Percentiles rank a stretch among this genome's conserved stretches.
phyloP scores from a whole-genome alignment of 2,888 invertebrate genomes.

The Chymomyza fuscimana region DNA sequence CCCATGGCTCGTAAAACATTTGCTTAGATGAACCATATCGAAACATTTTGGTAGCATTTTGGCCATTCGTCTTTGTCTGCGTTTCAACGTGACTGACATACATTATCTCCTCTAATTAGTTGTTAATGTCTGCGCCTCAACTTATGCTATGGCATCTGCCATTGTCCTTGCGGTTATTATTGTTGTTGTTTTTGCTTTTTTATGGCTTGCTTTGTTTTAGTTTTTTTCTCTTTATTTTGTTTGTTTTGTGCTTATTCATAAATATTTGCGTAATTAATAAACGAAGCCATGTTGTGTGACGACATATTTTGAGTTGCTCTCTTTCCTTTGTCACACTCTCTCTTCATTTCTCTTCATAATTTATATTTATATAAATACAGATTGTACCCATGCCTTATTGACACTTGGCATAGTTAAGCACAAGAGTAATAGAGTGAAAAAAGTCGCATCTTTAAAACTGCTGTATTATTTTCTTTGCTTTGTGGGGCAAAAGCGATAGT shows the following conservation, averaged over 20 bases:
- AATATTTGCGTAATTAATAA: constrained; percentile 38
- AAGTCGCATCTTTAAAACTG: too few species aligned
- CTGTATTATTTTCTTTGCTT: too few species aligned
- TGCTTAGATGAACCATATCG: not conserved
- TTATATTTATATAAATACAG: too few species aligned
- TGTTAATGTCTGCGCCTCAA: constrained; percentile 13
- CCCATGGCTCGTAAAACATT: constrained; percentile 13
- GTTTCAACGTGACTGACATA: constrained; percentile 54
- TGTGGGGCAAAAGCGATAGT: too few species aligned
- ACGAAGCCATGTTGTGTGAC: too few species aligned
- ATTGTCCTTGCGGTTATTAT: constrained; percentile 8
- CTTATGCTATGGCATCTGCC: not conserved
- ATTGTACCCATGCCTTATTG: too few species aligned
- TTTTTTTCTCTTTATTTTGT: not conserved
- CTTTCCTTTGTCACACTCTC: too few species aligned
- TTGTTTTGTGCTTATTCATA: constrained; percentile 11
- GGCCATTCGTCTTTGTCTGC: not conserved
- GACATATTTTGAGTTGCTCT: too few species aligned
- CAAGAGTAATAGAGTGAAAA: too few species aligned
- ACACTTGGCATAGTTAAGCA: too few species aligned
- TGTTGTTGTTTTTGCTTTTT: constrained; percentile 20
- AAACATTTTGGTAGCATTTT: not conserved
- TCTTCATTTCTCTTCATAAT: too few species aligned
- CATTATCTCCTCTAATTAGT: constrained; percentile 60
- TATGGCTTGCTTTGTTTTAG: not conserved